phyloP scores from a whole-genome alignment of 2,888 invertebrate genomes.

The Melinopterus prodromus region DNA sequence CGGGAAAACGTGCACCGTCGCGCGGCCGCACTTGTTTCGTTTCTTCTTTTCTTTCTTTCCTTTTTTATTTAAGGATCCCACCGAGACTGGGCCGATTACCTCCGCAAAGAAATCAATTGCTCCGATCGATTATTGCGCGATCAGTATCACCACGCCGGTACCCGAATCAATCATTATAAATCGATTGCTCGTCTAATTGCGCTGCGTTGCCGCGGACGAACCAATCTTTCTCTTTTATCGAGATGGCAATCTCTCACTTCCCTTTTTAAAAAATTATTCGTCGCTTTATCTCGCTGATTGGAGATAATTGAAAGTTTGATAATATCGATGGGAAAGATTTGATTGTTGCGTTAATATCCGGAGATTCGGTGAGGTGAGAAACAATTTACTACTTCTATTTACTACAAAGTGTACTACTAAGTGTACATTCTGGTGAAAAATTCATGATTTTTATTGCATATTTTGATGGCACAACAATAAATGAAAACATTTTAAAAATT shows the following conservation, averaged over 20 bases:
- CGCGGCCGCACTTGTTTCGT: not conserved
- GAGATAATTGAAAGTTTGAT: not conserved
- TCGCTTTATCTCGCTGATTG: not conserved
- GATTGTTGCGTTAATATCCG: not conserved
- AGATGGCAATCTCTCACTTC: not conserved
- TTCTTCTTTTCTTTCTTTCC: not conserved
- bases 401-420: no score
- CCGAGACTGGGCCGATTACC: constrained; percentile 10
- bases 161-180: not conserved
- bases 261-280: not conserved
- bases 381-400: no score
- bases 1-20: constrained; percentile 10
- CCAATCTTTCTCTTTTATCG: not conserved
- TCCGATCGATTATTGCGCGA: constrained; percentile 1
- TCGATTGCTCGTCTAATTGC: not conserved
- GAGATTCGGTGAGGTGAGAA: not conserved
- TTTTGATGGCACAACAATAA: no score
- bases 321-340: not conserved
- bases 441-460: no score
- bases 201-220: not conserved
- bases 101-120: constrained; percentile 6
- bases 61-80: not conserved
- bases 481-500: no score
- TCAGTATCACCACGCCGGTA: not conserved
- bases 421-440: no score